Conservation (phyloP, 2,113 vertebrate species). For the Clinocottus analis region DNA sequence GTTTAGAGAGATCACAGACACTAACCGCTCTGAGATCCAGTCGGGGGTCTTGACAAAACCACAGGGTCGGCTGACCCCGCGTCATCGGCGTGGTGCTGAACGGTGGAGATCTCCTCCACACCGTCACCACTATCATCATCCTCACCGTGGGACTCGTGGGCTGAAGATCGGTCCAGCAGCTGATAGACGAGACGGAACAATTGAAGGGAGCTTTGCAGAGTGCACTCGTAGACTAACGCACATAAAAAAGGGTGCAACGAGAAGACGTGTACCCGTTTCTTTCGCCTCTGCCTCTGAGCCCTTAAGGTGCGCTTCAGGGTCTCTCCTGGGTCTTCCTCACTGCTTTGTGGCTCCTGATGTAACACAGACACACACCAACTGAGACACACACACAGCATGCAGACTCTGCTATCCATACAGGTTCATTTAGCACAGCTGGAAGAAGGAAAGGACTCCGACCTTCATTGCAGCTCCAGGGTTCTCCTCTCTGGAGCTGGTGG, state of each 20-base stretch:
- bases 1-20: conserved; percentile 2
- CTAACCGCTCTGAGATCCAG: conserved; percentile 66
- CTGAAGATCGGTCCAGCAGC: conserved; percentile 68
- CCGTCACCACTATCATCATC: conserved; percentile 17
- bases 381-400: not conserved
- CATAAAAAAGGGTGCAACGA: not conserved
- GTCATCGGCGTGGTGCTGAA: conserved; percentile 38
- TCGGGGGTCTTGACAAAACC: conserved; percentile 37
- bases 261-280: conserved; percentile 76
- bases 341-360: conserved; percentile 74
- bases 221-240: no score
- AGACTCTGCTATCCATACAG: not conserved
- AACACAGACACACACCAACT: not conserved
- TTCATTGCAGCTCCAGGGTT: conserved; percentile 62
- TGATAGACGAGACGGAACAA: conserved; percentile 20
- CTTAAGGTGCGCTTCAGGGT: conserved; percentile 71
- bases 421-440: not conserved
- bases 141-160: conserved; percentile 52
- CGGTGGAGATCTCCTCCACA: conserved; percentile 47
- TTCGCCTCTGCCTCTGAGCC: conserved; percentile 75
- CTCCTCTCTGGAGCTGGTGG: conserved; percentile 62
- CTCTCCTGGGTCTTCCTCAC: conserved; percentile 73
- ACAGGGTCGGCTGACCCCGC: conserved; percentile 14
- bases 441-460: conserved; percentile 70
- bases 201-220: not conserved